Evolutionary conservation across 2,888 invertebrate genomes (phyloP).

Genomic region (Ectobius pallidus): DNA sequence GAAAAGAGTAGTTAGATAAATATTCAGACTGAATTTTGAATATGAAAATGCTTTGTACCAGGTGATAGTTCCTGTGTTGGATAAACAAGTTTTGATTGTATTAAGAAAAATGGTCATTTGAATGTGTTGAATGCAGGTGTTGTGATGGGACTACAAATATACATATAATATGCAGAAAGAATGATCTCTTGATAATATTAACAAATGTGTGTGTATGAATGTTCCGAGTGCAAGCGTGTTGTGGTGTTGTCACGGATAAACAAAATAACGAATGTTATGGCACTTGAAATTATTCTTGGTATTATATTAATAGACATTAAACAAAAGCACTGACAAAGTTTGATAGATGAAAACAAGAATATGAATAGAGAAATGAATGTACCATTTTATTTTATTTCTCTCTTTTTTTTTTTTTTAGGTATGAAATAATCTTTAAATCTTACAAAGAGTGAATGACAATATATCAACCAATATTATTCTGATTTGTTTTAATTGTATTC

Average conservation of each 20-base stretch:
- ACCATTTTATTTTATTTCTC: conserved; percentile 4
- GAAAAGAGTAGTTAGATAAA: too few relatives aligned
- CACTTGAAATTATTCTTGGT: conserved; percentile 39
- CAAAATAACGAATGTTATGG: conserved; percentile 26
- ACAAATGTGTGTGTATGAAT: background rate
- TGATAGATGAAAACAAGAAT: conserved; percentile 16
- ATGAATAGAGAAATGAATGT: conserved; percentile 23
- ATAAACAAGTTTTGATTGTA: background rate
- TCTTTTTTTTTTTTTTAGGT: conserved; percentile 6
- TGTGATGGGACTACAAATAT: background rate
- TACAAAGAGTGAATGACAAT: conserved; percentile 31
- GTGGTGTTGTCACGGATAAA: conserved; percentile 19
- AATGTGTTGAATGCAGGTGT: conserved; percentile 24
- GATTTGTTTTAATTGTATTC: background rate
- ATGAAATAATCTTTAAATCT: conserved; percentile 3
- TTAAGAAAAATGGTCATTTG: background rate
- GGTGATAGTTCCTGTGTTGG: conserved; percentile 23
- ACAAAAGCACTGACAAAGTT: conserved; percentile 31
- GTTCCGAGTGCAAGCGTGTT: conserved; percentile 2
- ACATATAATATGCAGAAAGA: conserved; percentile 2
- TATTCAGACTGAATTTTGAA: too few relatives aligned
- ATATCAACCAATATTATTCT: conserved; percentile 17
- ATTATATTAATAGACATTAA: conserved; percentile 34
- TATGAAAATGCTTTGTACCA: background rate
- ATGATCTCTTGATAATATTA: conserved; percentile 28